These are phyloP conservation scores for Gari tellinella DNA, from an alignment of 2,888 invertebrate species.

Conservation along the genomic window DNA sequence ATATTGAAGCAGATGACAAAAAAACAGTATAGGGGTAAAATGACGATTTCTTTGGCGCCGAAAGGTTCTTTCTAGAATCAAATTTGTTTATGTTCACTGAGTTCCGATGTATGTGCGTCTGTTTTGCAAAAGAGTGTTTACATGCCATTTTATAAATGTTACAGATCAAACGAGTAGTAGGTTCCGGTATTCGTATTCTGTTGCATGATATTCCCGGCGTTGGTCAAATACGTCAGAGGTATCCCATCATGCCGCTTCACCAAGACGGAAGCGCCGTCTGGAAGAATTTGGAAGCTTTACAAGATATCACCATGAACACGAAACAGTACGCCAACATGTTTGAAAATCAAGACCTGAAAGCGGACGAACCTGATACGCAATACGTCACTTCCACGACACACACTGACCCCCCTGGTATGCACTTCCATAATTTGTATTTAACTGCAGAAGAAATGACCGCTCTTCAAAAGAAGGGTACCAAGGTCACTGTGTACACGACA, in stretches of 20 bases:
- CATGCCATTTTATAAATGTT: too few relatives aligned
- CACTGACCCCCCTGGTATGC: conserved; percentile 54
- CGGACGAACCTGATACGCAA: conserved; percentile 36
- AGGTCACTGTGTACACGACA: conserved; percentile 53
- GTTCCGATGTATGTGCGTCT: too few relatives aligned
- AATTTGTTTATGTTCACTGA: too few relatives aligned
- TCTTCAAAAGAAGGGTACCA: conserved; percentile 23
- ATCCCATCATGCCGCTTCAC: conserved; percentile 72
- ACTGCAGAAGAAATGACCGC: conserved; percentile 46
- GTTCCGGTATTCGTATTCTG: conserved; percentile 64
- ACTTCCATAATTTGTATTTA: conserved; percentile 62
- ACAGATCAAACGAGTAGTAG: conserved; percentile 43
- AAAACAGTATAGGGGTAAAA: too few relatives aligned
- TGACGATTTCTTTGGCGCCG: too few relatives aligned
- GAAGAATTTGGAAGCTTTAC: conserved; percentile 70
- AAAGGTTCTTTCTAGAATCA: too few relatives aligned
- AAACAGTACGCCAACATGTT: conserved; percentile 34
- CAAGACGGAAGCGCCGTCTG: conserved; percentile 69
- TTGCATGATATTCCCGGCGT: conserved; percentile 69
- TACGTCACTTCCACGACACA: conserved; percentile 48
- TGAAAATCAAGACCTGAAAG: conserved; percentile 27
- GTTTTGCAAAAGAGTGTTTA: too few relatives aligned
- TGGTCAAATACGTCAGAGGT: conserved; percentile 71
- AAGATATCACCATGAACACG: conserved; percentile 62
- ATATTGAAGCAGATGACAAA: too few relatives aligned